These are phyloP conservation scores for Microcebus tavaratra DNA, from an alignment of 2,113 vertebrate genomes.

Conservation along the genomic window DNA sequence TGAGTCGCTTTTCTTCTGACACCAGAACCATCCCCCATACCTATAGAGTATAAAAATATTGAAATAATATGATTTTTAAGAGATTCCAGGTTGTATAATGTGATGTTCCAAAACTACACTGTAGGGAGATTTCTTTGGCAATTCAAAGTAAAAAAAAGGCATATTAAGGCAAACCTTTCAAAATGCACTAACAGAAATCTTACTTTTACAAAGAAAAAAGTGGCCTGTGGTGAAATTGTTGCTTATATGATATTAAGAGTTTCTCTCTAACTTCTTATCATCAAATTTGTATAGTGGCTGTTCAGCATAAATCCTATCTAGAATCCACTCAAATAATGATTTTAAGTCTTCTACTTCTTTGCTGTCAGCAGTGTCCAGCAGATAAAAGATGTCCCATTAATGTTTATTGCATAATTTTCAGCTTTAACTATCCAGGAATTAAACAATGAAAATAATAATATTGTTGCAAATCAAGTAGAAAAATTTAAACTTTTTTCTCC, in stretches of 20 bases:
- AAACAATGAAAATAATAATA: not conserved
- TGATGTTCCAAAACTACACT: not conserved
- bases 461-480: not conserved
- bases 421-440: not conserved
- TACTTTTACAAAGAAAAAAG: constrained; percentile 3
- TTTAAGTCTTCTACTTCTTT: not conserved
- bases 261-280: not conserved
- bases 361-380: not conserved
- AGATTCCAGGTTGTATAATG: not conserved
- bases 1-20: constrained; percentile 89
- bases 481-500: not conserved
- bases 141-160: not conserved
- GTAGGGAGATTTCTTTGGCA: not conserved
- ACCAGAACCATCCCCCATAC: constrained; percentile 94
- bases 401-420: not conserved
- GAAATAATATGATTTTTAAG: not conserved
- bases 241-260: not conserved
- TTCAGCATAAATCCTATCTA: not conserved
- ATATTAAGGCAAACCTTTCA: not conserved
- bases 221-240: not conserved
- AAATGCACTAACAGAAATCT: not conserved
- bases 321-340: not conserved
- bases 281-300: not conserved
- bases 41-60: constrained; percentile 78
- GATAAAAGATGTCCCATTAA: not conserved